Conservation (phyloP, 1,140 invertebrate species). For the Leptopilina boulardi region DNA sequence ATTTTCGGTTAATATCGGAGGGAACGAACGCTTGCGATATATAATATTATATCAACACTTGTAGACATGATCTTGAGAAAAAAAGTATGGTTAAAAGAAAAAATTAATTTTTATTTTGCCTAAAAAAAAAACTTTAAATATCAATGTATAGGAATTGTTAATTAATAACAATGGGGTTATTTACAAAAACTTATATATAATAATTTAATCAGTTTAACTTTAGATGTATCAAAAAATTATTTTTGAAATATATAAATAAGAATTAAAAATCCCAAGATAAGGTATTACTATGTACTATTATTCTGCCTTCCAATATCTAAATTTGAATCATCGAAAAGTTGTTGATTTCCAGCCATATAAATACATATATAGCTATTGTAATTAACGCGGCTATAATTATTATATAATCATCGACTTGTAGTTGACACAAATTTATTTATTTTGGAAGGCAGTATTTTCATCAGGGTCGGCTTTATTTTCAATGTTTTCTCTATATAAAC, state of each 20-base stretch:
- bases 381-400: too few species aligned
- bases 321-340: too few species aligned
- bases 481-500: not conserved
- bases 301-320: too few species aligned
- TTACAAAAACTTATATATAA: not conserved
- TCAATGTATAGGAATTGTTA: constrained; percentile 3
- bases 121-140: not conserved
- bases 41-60: not conserved
- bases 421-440: too few species aligned
- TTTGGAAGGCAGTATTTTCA: too few species aligned
- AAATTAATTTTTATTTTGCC: not conserved
- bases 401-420: too few species aligned
- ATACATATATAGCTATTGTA: too few species aligned
- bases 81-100: not conserved
- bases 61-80: not conserved
- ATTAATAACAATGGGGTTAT: not conserved
- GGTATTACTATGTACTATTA: too few species aligned
- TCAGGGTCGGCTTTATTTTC: constrained; percentile 21
- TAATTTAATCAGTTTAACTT: not conserved
- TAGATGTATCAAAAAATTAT: not conserved
- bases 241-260: not conserved
- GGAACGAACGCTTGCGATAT: constrained; percentile 18
- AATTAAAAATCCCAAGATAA: too few species aligned
- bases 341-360: too few species aligned
- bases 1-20: not conserved